A percentile compares a stretch with the other conserved stretches of the same genome.
phyloP scores from a whole-genome alignment of 2,888 invertebrate genomes.

The Serrognathus titanus region DNA sequence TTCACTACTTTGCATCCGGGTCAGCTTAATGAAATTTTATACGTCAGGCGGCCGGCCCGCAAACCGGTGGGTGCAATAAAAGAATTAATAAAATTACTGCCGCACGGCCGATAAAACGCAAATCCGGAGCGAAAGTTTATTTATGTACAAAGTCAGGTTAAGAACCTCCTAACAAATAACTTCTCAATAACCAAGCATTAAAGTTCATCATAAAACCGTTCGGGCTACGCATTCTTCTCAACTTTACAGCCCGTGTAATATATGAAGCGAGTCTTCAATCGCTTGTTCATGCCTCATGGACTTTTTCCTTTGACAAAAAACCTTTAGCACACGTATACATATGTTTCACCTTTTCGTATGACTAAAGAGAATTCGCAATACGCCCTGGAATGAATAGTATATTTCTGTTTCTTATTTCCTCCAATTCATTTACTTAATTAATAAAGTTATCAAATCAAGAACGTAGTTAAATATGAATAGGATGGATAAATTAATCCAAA shows the following conservation, averaged over 20 bases:
- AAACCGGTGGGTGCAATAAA: too few relatives aligned
- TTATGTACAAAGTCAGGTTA: slow-evolving; percentile 26
- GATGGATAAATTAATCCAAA: too few relatives aligned
- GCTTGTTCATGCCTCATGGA: slow-evolving; percentile 25
- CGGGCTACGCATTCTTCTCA: slow-evolving; percentile 24
- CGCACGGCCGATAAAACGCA: too few relatives aligned
- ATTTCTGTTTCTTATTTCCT: too few relatives aligned
- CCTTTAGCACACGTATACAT: neutral
- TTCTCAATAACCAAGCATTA: slow-evolving; percentile 29
- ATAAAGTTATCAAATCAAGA: too few relatives aligned
- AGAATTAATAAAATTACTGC: too few relatives aligned
- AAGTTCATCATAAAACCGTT: slow-evolving; percentile 27
- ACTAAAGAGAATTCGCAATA: too few relatives aligned
- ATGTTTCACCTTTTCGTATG: too few relatives aligned
- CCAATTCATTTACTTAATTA: too few relatives aligned
- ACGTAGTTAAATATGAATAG: too few relatives aligned
- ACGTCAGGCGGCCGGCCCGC: too few relatives aligned
- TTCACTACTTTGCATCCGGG: neutral
- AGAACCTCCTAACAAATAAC: slow-evolving; percentile 29
- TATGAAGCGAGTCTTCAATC: slow-evolving; percentile 25
- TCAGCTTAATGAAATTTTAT: neutral
- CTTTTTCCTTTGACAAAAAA: slow-evolving; percentile 25
- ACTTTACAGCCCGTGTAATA: slow-evolving; percentile 27
- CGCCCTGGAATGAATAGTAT: too few relatives aligned
- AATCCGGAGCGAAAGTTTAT: slow-evolving; percentile 8